Evolutionary conservation across 2,797 vertebrate genomes (phyloP).

Genomic region (Picus viridis): DNA sequence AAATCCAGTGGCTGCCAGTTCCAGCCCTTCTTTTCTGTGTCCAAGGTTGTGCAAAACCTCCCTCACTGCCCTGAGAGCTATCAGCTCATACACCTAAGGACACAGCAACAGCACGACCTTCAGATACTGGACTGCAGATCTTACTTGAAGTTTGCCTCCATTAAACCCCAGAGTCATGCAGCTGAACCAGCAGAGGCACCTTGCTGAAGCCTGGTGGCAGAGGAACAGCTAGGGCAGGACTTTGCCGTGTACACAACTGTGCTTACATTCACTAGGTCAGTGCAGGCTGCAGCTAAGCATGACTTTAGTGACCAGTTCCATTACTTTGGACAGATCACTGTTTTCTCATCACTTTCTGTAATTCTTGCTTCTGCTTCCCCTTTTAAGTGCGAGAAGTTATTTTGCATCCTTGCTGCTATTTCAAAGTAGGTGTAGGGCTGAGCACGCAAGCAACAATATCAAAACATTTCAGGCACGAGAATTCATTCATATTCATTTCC

Average conservation of each 20-base stretch:
- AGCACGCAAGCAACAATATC: neutral
- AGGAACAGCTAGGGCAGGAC: neutral
- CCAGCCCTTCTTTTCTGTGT: neutral
- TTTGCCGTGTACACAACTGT: neutral
- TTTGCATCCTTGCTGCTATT: neutral
- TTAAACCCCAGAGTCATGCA: neutral
- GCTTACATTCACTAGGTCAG: neutral
- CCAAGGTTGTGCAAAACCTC: neutral
- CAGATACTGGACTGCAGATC: neutral
- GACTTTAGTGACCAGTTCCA: neutral
- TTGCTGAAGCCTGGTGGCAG: neutral
- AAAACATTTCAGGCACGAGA: neutral
- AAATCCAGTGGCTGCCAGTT: neutral
- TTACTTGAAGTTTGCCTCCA: neutral
- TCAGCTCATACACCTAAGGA: neutral
- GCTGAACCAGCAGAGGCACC: neutral
- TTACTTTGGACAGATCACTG: neutral
- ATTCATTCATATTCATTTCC: neutral
- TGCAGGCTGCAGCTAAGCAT: neutral
- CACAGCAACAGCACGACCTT: neutral
- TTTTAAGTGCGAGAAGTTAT: neutral
- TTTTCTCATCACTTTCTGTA: neutral
- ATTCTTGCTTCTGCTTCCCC: neutral
- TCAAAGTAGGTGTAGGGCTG: neutral
- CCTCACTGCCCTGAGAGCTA: neutral